Evolutionary conservation across 2,113 vertebrate genomes (phyloP).

Genomic region (Poecile atricapillus): DNA sequence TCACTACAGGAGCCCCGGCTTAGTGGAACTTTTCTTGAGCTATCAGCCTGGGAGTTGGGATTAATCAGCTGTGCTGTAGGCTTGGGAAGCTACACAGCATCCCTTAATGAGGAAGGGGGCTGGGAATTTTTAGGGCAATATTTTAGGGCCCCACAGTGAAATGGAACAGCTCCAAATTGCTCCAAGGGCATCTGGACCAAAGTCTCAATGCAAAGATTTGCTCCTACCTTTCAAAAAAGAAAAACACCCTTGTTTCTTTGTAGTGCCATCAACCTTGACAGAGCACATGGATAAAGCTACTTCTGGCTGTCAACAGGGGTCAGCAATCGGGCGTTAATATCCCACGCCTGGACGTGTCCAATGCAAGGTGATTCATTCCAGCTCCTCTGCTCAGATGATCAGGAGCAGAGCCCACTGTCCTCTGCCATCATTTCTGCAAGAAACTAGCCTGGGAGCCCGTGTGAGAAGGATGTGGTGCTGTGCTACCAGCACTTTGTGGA

Average conservation of each 20-base stretch:
- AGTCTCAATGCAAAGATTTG: background rate
- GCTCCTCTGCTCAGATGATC: background rate
- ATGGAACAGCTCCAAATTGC: background rate
- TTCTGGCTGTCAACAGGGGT: background rate
- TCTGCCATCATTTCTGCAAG: background rate
- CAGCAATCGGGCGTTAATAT: background rate
- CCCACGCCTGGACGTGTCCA: fast-evolving
- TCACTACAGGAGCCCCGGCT: background rate
- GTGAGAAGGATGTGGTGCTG: background rate
- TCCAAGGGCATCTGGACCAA: background rate
- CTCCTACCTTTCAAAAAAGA: background rate
- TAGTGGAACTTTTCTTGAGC: background rate
- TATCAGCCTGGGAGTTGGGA: fast-evolving
- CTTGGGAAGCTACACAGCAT: background rate
- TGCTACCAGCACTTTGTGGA: background rate
- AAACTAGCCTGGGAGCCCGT: background rate
- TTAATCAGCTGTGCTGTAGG: background rate
- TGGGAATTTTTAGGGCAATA: background rate
- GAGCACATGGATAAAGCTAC: background rate
- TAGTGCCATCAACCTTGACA: background rate
- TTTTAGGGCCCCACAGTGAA: background rate
- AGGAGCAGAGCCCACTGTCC: background rate
- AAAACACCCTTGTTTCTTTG: background rate
- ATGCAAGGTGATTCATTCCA: fast-evolving
- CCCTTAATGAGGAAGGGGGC: background rate